These are phyloP conservation scores for Lordiphosa clarofinis DNA, from an alignment of 1,140 invertebrate species.

Conservation along the genomic window DNA sequence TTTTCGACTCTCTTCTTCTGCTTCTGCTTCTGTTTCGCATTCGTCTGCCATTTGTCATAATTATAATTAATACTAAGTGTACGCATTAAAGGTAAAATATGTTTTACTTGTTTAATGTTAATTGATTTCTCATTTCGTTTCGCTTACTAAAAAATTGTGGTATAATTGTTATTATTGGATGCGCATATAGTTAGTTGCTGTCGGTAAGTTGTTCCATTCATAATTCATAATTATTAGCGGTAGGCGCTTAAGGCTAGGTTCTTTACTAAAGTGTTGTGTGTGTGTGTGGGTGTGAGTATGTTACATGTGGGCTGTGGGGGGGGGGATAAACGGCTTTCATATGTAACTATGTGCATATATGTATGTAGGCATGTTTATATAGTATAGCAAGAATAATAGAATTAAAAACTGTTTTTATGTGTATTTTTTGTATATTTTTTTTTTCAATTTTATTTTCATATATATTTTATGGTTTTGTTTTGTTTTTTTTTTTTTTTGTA, in stretches of 20 bases:
- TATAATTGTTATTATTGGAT: constrained; percentile 9
- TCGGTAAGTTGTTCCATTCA: constrained; percentile 20
- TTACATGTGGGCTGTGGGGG: constrained; percentile 31
- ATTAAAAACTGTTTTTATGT: constrained; percentile 37
- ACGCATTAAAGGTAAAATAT: constrained; percentile 70
- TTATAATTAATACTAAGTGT: constrained; percentile 64
- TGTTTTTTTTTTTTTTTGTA: constrained; percentile 9
- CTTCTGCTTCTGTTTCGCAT: constrained; percentile 19
- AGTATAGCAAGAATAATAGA: not conserved
- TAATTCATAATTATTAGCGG: constrained; percentile 33
- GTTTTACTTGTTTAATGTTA: constrained; percentile 40
- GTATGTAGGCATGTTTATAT: not conserved
- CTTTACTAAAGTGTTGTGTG: constrained; percentile 44
- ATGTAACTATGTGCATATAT: constrained; percentile 23
- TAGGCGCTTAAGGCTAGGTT: constrained; percentile 60
- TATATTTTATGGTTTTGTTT: constrained; percentile 7
- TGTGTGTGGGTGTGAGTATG: constrained; percentile 32
- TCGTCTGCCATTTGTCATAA: constrained; percentile 20
- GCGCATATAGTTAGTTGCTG: constrained; percentile 6
- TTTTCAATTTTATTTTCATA: not conserved
- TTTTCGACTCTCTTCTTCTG: constrained; percentile 9
- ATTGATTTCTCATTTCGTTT: constrained; percentile 6
- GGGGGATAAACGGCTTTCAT: constrained; percentile 2
- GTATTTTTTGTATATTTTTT: constrained; percentile 32
- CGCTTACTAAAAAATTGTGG: constrained; percentile 7